phyloP scores from a whole-genome alignment of 1,140 invertebrate genomes.

The Cydia fagiglandana region DNA sequence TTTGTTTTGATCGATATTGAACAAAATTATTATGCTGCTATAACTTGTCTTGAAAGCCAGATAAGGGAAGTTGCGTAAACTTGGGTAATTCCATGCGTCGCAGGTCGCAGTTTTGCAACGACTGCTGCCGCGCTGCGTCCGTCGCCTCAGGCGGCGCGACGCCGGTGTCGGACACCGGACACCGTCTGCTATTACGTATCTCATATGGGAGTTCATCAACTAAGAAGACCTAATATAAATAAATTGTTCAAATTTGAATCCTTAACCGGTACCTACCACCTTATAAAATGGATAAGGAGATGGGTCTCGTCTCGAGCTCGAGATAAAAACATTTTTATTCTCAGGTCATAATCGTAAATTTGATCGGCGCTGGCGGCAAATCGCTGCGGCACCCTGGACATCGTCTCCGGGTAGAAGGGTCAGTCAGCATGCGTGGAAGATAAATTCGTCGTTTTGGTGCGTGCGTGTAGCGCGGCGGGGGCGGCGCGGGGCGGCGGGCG shows the following conservation, averaged over 20 bases:
- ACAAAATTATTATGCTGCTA: slow-evolving; percentile 1
- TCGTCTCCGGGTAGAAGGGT: slow-evolving; percentile 69
- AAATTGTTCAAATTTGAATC: neutral
- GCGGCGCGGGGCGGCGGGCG: slow-evolving; percentile 62
- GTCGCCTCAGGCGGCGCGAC: slow-evolving; percentile 35
- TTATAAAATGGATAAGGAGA: neutral
- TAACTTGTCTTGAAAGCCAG: slow-evolving; percentile 43
- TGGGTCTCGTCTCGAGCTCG: neutral
- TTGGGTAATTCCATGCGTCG: slow-evolving; percentile 45
- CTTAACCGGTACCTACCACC: neutral
- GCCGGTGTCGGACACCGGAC: slow-evolving; percentile 42
- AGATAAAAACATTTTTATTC: neutral
- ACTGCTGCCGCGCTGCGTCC: slow-evolving; percentile 37
- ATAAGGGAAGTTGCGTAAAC: slow-evolving; percentile 58
- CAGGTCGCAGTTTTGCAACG: slow-evolving; percentile 57
- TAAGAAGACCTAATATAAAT: neutral
- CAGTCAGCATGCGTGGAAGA: slow-evolving; percentile 73
- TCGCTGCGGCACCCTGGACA: slow-evolving; percentile 60
- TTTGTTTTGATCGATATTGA: slow-evolving; percentile 13
- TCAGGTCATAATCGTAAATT: slow-evolving; percentile 23
- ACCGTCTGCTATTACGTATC: slow-evolving; percentile 22
- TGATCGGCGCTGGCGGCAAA: slow-evolving; percentile 34
- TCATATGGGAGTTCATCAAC: neutral
- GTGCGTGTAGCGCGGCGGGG: slow-evolving; percentile 63
- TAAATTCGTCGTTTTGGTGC: slow-evolving; percentile 78